Evolutionary conservation across 2,888 invertebrate species (phyloP), one percentile per base, ranked within the genome.

Genomic region (Eupithecia pulchellata): DNA sequence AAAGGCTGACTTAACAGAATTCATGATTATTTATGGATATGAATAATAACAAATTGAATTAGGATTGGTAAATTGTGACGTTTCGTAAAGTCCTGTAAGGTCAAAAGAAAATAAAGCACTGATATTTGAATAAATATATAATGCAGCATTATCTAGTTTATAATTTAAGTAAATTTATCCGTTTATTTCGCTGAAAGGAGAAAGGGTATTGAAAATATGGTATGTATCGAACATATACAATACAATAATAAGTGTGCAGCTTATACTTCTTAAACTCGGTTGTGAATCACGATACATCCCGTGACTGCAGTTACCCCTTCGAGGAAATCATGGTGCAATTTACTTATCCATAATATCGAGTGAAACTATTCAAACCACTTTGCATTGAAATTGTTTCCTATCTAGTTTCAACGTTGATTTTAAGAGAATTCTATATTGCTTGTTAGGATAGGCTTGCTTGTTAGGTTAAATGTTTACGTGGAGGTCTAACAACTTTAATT

Each of bases 271-370:
- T 20, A 20, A 47, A 9, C 20, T 52, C 25, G 6, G 86, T 87
- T 89, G 87, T 89, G 81, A 82, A 79, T 84, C 90, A 90, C 89
- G 89, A 84, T 80, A 89, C 82, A 82, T 90, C 84, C 88, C 89
- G 89, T 90, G 90, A 89, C 89, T 78, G 79, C 85, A 82, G 83
- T 82, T 84, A 81, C 79, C 77, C 71, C 76, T 69, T 74, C 72
- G 55, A 74, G 39, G 64, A 71, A 75, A 78, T 77, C 74, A 75
- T 77, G 68, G 75, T 72, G 76, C 71, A 78, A 47, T 60, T 20
- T 47, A 66, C 29, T 20, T 58, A 60, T 32, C 29, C 47, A 20
- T 47, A 20, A 47, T 47, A 11, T 36, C 8, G 34, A 27, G 36
- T 13, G 20, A 34, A 36, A 36, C 55, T 55, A 67, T 32, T 32